Conservation (phyloP, 2,888 invertebrate genomes). For the Microplitis manilae region DNA sequence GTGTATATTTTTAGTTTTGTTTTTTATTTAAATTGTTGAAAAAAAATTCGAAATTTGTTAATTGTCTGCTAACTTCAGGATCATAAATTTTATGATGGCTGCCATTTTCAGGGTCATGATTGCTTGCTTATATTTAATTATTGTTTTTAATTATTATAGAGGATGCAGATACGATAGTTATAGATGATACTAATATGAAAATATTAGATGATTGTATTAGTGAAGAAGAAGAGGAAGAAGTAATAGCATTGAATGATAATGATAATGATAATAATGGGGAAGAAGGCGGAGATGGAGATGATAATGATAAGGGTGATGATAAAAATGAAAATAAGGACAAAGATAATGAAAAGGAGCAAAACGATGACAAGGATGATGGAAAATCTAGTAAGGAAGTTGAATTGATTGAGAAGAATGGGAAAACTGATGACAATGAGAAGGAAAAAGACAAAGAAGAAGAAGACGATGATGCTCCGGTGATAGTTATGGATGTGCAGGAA, state of each 20-base stretch:
- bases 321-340: background rate
- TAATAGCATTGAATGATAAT: background rate
- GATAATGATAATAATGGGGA: background rate
- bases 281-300: background rate
- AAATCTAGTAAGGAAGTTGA: background rate
- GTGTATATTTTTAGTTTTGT: too few species aligned
- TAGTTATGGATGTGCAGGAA: slow-evolving; percentile 5
- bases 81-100: too few species aligned
- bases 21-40: too few species aligned
- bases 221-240: background rate
- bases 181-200: background rate
- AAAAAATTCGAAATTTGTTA: too few species aligned
- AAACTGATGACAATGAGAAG: background rate
- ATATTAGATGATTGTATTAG: background rate
- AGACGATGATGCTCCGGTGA: background rate
- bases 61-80: too few species aligned
- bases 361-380: background rate
- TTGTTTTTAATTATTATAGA: background rate
- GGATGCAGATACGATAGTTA: background rate
- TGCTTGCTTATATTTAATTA: background rate
- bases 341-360: background rate
- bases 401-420: background rate
- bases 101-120: too few species aligned
- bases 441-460: background rate
- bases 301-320: background rate